phyloP scores from a whole-genome alignment of 1,140 invertebrate genomes.

The Physella acuta region DNA sequence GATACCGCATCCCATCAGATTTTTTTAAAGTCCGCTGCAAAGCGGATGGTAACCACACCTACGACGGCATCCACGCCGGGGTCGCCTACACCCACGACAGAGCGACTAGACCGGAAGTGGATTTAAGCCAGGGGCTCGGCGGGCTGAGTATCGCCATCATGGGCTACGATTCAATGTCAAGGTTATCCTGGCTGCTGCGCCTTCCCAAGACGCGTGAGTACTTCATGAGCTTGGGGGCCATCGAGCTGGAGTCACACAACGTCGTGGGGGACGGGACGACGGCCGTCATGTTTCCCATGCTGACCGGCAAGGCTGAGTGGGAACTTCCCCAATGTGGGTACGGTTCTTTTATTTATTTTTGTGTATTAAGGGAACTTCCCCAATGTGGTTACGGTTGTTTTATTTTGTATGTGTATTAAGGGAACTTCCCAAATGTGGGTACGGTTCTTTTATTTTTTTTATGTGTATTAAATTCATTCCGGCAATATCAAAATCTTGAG shows the following conservation, averaged over 20 bases:
- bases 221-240: conserved; percentile 69
- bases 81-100: conserved; percentile 34
- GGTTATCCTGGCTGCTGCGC: conserved; percentile 81
- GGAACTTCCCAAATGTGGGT: conserved; percentile 24
- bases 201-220: conserved; percentile 79
- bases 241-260: conserved; percentile 79
- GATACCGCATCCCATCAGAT: conserved; percentile 35
- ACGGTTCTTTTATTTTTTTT: too few relatives aligned
- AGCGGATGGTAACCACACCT: conserved; percentile 31
- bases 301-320: conserved; percentile 61
- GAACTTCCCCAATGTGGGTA: conserved; percentile 24
- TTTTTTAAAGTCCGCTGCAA: conserved; percentile 45
- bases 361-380: too few relatives aligned
- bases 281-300: conserved; percentile 84
- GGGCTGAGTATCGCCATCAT: conserved; percentile 10
- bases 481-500: too few relatives aligned
- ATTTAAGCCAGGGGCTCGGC: background rate
- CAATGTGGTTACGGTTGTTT: too few relatives aligned
- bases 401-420: too few relatives aligned
- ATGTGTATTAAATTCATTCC: too few relatives aligned
- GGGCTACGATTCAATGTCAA: conserved; percentile 87
- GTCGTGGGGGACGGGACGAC: conserved; percentile 92
- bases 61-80: conserved; percentile 47
- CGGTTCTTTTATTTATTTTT: too few relatives aligned
- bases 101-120: background rate